Evolutionary conservation across 1,140 invertebrate genomes (phyloP).

Genomic region (Pemphigus obesinymphae): DNA sequence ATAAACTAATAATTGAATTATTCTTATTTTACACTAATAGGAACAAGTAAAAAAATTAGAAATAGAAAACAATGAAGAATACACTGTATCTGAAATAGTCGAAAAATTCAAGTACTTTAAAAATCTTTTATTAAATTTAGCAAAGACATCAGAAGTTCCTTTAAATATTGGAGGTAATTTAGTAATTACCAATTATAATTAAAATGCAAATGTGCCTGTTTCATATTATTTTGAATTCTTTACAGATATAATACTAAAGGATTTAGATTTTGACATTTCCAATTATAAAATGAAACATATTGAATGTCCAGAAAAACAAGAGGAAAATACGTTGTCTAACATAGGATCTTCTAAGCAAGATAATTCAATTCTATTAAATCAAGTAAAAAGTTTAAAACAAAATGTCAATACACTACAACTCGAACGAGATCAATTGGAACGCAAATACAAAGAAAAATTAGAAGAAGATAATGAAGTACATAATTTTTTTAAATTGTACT

Average conservation of each 20-base stretch:
- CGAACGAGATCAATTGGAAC: constrained; percentile 20
- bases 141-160: constrained; percentile 31
- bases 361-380: neutral
- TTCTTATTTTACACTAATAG: neutral
- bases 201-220: neutral
- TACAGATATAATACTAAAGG: constrained; percentile 28
- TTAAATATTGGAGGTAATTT: constrained; percentile 29
- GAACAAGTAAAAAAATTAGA: constrained; percentile 31
- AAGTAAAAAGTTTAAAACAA: constrained; percentile 27
- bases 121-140: constrained; percentile 39
- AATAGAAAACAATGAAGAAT: neutral
- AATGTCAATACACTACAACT: neutral
- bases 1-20: neutral
- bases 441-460: constrained; percentile 25
- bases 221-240: neutral
- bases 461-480: constrained; percentile 23
- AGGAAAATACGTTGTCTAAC: neutral
- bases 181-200: neutral
- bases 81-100: constrained; percentile 29
- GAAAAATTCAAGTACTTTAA: constrained; percentile 31
- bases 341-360: neutral
- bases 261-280: constrained; percentile 9
- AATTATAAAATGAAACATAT: neutral
- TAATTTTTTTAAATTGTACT: neutral
- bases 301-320: neutral